Evolutionary conservation across 2,888 invertebrate genomes (phyloP).

Genomic region (Cyclophora punctaria): DNA sequence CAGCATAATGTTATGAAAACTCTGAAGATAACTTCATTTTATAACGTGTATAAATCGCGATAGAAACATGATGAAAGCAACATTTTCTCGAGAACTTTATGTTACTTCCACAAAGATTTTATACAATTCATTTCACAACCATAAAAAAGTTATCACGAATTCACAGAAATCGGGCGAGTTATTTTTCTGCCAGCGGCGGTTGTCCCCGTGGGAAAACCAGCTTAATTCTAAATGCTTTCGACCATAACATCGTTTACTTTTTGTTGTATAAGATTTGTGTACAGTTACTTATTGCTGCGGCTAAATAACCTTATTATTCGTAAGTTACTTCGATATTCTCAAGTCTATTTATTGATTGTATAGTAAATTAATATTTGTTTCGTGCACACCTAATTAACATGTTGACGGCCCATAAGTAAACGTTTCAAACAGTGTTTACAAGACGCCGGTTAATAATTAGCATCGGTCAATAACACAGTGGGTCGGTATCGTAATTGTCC

Average conservation of each 20-base stretch:
- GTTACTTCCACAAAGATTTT: conserved; percentile 64
- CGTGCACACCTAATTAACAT: conserved; percentile 31
- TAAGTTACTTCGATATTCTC: conserved; percentile 13
- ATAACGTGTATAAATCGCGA: conserved; percentile 53
- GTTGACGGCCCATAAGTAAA: conserved; percentile 30
- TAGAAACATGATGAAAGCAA: conserved; percentile 52
- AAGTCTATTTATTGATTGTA: conserved; percentile 12
- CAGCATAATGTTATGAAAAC: conserved; percentile 25
- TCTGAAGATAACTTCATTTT: conserved; percentile 40
- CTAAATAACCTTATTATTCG: conserved; percentile 6
- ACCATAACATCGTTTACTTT: conserved; percentile 31
- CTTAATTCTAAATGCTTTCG: conserved; percentile 39
- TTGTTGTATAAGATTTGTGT: conserved; percentile 12
- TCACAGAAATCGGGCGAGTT: conserved; percentile 62
- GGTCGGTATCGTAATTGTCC: conserved; percentile 41
- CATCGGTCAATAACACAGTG: conserved; percentile 53
- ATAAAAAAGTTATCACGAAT: conserved; percentile 69
- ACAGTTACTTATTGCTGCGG: conserved; percentile 3
- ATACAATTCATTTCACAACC: conserved; percentile 67
- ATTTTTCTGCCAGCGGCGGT: conserved; percentile 57
- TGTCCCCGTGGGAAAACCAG: conserved; percentile 54
- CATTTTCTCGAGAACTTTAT: conserved; percentile 57
- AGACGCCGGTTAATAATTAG: conserved; percentile 55
- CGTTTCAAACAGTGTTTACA: conserved; percentile 41
- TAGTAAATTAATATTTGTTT: conserved; percentile 15